These are phyloP conservation scores for Zaprionus tsacasi DNA, from an alignment of 1,140 invertebrate species.

Conservation along the genomic window DNA sequence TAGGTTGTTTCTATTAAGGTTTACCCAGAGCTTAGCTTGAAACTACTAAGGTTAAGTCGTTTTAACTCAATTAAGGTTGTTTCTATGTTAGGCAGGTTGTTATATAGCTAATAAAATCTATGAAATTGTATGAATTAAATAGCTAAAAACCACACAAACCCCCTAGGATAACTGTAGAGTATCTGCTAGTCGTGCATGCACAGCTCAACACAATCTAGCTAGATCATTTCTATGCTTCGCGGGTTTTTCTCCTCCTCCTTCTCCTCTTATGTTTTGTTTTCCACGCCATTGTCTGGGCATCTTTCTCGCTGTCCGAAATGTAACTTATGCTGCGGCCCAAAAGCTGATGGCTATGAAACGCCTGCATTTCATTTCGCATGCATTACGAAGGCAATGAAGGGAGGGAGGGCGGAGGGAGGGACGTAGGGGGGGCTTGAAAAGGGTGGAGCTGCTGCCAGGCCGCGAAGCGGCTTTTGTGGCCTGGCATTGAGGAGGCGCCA, in stretches of 20 bases:
- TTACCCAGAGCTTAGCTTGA: too few species aligned
- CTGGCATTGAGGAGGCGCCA: slow-evolving; percentile 72
- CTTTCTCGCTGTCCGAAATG: slow-evolving; percentile 52
- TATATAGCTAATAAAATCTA: too few species aligned
- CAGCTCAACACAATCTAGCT: background rate
- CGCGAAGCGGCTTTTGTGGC: slow-evolving; percentile 48
- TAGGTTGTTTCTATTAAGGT: background rate
- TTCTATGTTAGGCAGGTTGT: background rate
- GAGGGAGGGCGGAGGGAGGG: background rate
- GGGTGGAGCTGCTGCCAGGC: background rate
- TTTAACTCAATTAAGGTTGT: background rate
- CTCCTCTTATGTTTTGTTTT: slow-evolving; percentile 60
- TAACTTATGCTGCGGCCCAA: slow-evolving; percentile 66
- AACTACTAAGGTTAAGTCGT: background rate
- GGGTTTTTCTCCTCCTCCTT: background rate
- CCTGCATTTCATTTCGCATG: slow-evolving; percentile 55
- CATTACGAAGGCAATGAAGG: slow-evolving; percentile 24
- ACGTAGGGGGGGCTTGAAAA: background rate
- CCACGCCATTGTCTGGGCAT: slow-evolving; percentile 52
- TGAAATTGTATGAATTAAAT: too few species aligned
- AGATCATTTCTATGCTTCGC: slow-evolving; percentile 4
- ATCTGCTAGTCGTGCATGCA: slow-evolving; percentile 2
- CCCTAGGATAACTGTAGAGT: background rate
- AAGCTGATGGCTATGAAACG: slow-evolving; percentile 72
- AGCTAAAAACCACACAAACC: background rate